Evolutionary conservation across 2,888 invertebrate genomes (phyloP).

Genomic region (Drosophila neoperkinsi): DNA sequence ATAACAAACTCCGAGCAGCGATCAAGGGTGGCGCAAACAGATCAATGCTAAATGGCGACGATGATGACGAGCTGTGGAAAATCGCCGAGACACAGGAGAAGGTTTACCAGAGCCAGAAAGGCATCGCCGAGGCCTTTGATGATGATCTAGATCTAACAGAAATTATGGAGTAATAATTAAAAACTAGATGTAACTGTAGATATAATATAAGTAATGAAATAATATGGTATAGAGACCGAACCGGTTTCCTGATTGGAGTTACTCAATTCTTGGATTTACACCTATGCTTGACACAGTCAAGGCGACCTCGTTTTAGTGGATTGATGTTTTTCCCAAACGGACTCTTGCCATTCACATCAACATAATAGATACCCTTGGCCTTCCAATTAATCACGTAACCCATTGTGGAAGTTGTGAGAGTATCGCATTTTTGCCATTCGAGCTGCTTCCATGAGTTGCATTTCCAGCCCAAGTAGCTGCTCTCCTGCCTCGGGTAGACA

Average conservation of each 20-base stretch:
- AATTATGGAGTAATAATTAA: constrained; percentile 59
- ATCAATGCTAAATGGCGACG: constrained; percentile 75
- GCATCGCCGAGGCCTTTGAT: constrained; percentile 78
- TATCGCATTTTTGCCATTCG: constrained; percentile 58
- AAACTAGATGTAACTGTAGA: constrained; percentile 9
- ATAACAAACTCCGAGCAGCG: constrained; percentile 42
- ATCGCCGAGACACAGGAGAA: constrained; percentile 83
- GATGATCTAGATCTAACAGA: constrained; percentile 83
- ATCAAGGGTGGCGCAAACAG: constrained; percentile 65
- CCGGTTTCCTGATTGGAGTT: not conserved
- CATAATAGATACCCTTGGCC: constrained; percentile 79
- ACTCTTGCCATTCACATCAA: constrained; percentile 69
- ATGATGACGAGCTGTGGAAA: constrained; percentile 85
- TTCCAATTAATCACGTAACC: constrained; percentile 69
- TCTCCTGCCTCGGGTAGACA: constrained; percentile 76
- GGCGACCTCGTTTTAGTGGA: not conserved
- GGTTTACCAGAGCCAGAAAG: constrained; percentile 71
- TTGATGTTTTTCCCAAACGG: constrained; percentile 72
- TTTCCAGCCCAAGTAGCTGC: constrained; percentile 70
- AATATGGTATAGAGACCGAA: not conserved
- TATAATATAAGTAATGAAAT: not conserved
- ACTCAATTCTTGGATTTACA: constrained; percentile 1
- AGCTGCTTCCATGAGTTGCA: constrained; percentile 75
- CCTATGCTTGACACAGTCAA: constrained; percentile 15
- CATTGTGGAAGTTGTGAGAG: constrained; percentile 64